These are phyloP conservation scores for Drosophila meridiana DNA, from an alignment of 2,888 invertebrate species.

Conservation along the genomic window DNA sequence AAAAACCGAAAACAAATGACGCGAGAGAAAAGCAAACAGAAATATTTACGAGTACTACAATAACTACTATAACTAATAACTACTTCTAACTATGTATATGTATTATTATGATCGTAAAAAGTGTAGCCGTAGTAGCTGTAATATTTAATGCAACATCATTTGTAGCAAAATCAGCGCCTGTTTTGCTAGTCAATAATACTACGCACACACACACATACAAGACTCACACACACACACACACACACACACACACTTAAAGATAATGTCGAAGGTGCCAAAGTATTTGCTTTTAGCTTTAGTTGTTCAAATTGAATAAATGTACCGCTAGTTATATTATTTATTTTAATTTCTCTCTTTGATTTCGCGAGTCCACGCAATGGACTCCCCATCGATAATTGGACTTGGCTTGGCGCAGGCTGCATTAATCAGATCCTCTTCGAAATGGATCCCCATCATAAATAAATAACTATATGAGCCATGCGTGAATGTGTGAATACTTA, in stretches of 20 bases:
- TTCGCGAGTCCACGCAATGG: constrained; percentile 19
- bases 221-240: constrained; percentile 12
- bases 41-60: constrained; percentile 69
- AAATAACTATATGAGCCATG: constrained; percentile 20
- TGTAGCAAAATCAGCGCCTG: constrained; percentile 65
- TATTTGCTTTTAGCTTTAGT: constrained; percentile 77
- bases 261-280: constrained; percentile 76
- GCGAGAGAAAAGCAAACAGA: constrained; percentile 41
- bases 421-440: constrained; percentile 17
- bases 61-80: constrained; percentile 59
- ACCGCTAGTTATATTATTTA: constrained; percentile 51
- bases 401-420: constrained; percentile 9
- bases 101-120: constrained; percentile 39
- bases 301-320: constrained; percentile 65
- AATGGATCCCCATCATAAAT: constrained; percentile 15
- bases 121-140: constrained; percentile 64
- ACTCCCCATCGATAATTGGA: background rate
- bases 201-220: constrained; percentile 4
- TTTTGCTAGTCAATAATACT: constrained; percentile 70
- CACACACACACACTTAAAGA: constrained; percentile 31
- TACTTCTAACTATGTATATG: constrained; percentile 36
- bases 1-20: constrained; percentile 11
- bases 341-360: constrained; percentile 33
- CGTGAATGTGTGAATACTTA: constrained; percentile 11
- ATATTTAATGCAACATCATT: constrained; percentile 62